A percentile compares a stretch with the other conserved stretches of the same genome.
These are phyloP conservation scores for Steinernema scapterisci DNA, from an alignment of 2,888 invertebrate genomes.

Conservation along the genomic window DNA sequence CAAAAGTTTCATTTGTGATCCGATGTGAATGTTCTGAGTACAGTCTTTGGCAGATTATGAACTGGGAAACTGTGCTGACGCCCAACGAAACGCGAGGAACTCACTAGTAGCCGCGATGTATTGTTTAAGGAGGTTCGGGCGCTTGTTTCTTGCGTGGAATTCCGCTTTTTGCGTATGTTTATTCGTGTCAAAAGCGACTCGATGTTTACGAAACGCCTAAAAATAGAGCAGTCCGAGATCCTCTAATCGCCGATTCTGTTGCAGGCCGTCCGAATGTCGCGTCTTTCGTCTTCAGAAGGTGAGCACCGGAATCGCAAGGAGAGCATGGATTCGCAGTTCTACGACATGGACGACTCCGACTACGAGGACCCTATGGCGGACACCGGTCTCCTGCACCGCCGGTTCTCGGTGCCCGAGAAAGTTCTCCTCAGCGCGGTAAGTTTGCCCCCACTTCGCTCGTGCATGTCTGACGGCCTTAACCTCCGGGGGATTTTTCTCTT, in stretches of 20 bases:
- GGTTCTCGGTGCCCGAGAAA: slow-evolving; percentile 59
- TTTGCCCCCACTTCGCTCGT: background rate
- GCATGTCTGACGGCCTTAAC: background rate
- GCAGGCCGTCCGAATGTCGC: slow-evolving; percentile 19
- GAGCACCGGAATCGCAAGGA: slow-evolving; percentile 30
- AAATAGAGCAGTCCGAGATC: too few species aligned
- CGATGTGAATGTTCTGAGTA: too few species aligned
- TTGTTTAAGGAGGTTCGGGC: too few species aligned
- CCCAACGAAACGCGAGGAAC: too few species aligned
- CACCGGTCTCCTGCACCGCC: slow-evolving; percentile 30
- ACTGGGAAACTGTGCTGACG: too few species aligned
- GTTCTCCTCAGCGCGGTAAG: slow-evolving; percentile 57
- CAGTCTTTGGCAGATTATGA: too few species aligned
- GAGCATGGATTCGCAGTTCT: slow-evolving; percentile 41
- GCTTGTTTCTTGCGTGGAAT: too few species aligned
- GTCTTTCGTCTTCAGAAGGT: slow-evolving; percentile 17
- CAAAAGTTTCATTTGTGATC: too few species aligned
- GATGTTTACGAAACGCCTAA: too few species aligned
- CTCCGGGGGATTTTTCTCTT: background rate
- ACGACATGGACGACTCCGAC: slow-evolving; percentile 39
- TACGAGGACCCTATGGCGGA: slow-evolving; percentile 27
- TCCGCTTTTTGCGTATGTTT: too few species aligned
- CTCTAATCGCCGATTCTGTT: background rate
- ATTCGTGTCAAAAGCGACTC: too few species aligned
- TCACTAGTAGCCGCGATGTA: too few species aligned